These are phyloP conservation scores for Danio aesculapii DNA, from an alignment of 2,797 vertebrate genomes.

Conservation along the genomic window DNA sequence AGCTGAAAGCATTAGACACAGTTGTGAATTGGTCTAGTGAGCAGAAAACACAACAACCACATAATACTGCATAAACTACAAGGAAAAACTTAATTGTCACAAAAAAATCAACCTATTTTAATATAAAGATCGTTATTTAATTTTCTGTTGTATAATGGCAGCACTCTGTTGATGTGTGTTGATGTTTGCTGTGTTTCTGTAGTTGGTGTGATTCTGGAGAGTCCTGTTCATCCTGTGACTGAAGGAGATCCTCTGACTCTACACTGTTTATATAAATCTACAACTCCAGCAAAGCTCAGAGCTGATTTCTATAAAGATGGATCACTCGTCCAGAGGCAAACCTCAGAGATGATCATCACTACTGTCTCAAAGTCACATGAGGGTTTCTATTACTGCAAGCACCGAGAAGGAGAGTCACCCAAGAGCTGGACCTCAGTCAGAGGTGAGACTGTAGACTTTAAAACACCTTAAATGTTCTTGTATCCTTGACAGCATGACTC, in stretches of 20 bases:
- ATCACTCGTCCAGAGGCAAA: constrained; percentile 41
- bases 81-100: no score
- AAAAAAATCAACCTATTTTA: no score
- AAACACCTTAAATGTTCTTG: not conserved
- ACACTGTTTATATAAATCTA: constrained; percentile 15
- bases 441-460: constrained; percentile 10
- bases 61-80: no score
- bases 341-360: constrained; percentile 48
- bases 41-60: no score
- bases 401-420: constrained; percentile 23
- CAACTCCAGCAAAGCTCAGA: not conserved
- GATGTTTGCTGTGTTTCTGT: not conserved
- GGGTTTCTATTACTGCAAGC: constrained; percentile 60
- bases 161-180: no score
- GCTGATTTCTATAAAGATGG: constrained; percentile 61
- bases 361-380: constrained; percentile 57
- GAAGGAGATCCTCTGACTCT: constrained; percentile 59
- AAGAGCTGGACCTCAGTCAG: constrained; percentile 54
- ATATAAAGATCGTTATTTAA: no score
- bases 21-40: no score
- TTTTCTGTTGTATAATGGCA: no score
- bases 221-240: constrained; percentile 51
- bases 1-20: not conserved
- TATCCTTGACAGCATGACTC: not conserved
- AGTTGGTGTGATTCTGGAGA: constrained; percentile 42